A percentile compares a stretch with the other conserved stretches of the same genome.
Evolutionary conservation across 2,888 invertebrate genomes (phyloP).

Genomic region (Xylocampa areola): DNA sequence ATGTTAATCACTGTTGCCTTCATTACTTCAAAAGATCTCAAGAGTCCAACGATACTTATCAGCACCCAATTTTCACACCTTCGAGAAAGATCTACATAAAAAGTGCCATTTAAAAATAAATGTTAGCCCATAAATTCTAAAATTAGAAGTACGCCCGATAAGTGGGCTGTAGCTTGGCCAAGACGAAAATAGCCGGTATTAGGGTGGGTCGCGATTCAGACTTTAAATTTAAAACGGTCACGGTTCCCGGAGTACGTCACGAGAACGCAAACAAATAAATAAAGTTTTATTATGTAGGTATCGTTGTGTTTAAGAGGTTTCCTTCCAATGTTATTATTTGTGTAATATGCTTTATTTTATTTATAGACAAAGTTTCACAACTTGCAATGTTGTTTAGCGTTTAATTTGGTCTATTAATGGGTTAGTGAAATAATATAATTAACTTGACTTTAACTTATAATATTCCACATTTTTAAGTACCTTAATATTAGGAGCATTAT

Average conservation of each 20-base stretch:
- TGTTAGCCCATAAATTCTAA: constrained; percentile 47
- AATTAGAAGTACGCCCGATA: constrained; percentile 60
- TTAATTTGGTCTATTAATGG: no score
- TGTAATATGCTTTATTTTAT: neutral
- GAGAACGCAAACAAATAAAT: constrained; percentile 48
- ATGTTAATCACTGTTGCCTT: no score
- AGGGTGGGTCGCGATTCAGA: constrained; percentile 68
- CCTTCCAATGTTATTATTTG: neutral
- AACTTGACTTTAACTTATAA: no score
- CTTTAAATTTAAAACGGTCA: constrained; percentile 54
- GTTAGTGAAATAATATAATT: no score
- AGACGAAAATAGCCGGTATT: constrained; percentile 69
- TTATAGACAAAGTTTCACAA: no score
- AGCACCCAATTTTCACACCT: constrained; percentile 37
- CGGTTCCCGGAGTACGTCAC: constrained; percentile 27
- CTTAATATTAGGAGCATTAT: no score
- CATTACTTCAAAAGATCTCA: constrained; percentile 42
- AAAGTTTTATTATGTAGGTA: constrained; percentile 15
- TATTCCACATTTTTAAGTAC: no score
- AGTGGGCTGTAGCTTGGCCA: constrained; percentile 61
- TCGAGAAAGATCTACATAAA: constrained; percentile 34
- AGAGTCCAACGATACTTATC: constrained; percentile 29
- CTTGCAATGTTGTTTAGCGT: no score
- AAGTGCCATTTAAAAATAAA: constrained; percentile 49
- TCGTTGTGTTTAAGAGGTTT: constrained; percentile 1